phyloP scores from a whole-genome alignment of 2,113 vertebrate species.

The Peromyscus californicus region DNA sequence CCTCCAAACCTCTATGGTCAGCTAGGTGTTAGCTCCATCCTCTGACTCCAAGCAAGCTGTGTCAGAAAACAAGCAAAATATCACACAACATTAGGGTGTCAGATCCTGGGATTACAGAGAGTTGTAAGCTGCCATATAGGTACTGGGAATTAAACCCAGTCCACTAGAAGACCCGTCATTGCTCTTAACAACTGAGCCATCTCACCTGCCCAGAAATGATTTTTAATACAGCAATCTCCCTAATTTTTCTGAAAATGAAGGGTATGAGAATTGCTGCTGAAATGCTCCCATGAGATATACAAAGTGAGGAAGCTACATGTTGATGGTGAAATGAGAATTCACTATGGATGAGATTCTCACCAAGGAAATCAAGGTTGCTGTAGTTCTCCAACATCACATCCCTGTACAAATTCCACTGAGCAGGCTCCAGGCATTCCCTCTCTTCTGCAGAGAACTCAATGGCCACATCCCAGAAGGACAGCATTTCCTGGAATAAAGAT shows the following conservation, averaged over 20 bases:
- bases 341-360: not conserved
- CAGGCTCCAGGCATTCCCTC: not conserved
- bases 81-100: not conserved
- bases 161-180: too few species aligned
- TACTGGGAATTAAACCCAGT: too few species aligned
- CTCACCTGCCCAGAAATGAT: too few species aligned
- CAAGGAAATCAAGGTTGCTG: not conserved
- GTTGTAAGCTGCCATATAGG: too few species aligned
- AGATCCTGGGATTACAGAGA: too few species aligned
- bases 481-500: not conserved
- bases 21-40: too few species aligned
- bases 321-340: not conserved
- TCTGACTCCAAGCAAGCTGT: too few species aligned
- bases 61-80: too few species aligned
- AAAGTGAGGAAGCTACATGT: not conserved
- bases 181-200: too few species aligned
- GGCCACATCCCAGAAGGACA: not conserved
- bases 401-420: not conserved
- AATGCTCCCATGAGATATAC: not conserved
- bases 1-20: too few species aligned
- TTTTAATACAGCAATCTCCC: not conserved
- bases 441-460: not conserved
- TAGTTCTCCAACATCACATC: slow-evolving; percentile 5
- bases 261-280: not conserved
- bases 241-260: not conserved